Percentiles rank a stretch among this genome's conserved stretches.
Evolutionary conservation across 1,140 invertebrate genomes (phyloP).

Genomic region (Capitella teleta): DNA sequence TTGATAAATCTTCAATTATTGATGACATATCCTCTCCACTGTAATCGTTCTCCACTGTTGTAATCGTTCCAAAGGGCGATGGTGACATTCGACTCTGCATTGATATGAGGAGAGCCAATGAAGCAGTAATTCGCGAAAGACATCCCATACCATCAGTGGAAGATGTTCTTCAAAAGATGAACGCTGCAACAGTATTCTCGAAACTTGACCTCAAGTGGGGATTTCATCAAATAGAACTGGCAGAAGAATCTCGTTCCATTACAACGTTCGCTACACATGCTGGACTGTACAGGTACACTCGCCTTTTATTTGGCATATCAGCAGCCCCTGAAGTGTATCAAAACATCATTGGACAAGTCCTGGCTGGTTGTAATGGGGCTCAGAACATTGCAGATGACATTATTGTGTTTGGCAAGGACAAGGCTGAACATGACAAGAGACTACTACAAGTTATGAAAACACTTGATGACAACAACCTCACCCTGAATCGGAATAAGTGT

Average conservation of each 20-base stretch:
- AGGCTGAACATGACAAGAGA: neutral
- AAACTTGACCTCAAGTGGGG: conserved; percentile 13
- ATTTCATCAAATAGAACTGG: conserved; percentile 15
- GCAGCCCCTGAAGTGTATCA: conserved; percentile 1
- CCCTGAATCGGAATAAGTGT: conserved; percentile 5
- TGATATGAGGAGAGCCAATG: conserved; percentile 15
- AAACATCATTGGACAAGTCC: neutral
- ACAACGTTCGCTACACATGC: conserved; percentile 3
- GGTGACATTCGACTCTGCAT: conserved; percentile 14
- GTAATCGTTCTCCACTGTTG: conserved; percentile 17
- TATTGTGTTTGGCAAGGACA: neutral
- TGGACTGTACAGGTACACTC: neutral
- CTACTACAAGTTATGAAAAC: neutral
- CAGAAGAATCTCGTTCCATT: neutral
- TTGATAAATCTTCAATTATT: no score
- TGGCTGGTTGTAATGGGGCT: neutral
- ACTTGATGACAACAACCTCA: neutral
- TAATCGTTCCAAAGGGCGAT: conserved; percentile 14
- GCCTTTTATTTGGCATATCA: conserved; percentile 1
- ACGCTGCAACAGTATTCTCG: conserved; percentile 12
- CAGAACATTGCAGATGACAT: conserved; percentile 3
- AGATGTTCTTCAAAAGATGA: conserved; percentile 12
- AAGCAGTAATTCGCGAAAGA: conserved; percentile 11
- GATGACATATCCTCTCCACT: no score
- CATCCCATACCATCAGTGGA: conserved; percentile 15